A percentile compares a stretch with the other conserved stretches of the same genome.
Evolutionary conservation across 1,140 invertebrate species (phyloP).

Genomic region (Metopolophium dirhodum): DNA sequence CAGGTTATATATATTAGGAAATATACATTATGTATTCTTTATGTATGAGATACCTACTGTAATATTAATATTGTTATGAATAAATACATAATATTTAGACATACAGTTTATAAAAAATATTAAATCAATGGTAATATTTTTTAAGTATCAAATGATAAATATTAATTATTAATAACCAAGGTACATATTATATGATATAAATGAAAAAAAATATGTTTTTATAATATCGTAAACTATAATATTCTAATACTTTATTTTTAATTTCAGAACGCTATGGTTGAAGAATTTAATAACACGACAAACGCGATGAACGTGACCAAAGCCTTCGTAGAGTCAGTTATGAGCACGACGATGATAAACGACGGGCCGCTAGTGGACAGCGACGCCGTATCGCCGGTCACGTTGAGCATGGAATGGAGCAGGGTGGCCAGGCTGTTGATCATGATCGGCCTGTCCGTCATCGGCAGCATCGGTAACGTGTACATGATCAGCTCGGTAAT

Average conservation of each 20-base stretch:
- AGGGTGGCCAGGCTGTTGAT: conserved; percentile 72
- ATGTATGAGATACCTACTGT: too few species aligned
- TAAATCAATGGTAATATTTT: background rate
- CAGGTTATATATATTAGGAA: too few species aligned
- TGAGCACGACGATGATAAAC: conserved; percentile 37
- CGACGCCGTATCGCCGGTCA: conserved; percentile 66
- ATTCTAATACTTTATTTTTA: background rate
- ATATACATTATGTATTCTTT: too few species aligned
- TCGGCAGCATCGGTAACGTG: conserved; percentile 77
- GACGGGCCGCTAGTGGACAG: conserved; percentile 40
- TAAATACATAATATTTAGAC: background rate
- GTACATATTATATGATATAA: background rate
- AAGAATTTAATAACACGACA: background rate
- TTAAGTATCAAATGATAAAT: background rate
- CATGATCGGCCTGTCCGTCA: conserved; percentile 70
- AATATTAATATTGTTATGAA: background rate
- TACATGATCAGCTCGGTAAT: conserved; percentile 80
- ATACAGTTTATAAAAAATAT: background rate
- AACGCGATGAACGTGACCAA: background rate
- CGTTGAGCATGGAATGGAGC: conserved; percentile 73
- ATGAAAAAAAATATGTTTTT: too few species aligned
- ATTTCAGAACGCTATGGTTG: background rate
- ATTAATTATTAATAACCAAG: background rate
- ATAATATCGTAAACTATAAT: background rate
- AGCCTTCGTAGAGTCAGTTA: background rate